phyloP scores from a whole-genome alignment of 2,797 vertebrate species.

The Rhynchotus rufescens region DNA sequence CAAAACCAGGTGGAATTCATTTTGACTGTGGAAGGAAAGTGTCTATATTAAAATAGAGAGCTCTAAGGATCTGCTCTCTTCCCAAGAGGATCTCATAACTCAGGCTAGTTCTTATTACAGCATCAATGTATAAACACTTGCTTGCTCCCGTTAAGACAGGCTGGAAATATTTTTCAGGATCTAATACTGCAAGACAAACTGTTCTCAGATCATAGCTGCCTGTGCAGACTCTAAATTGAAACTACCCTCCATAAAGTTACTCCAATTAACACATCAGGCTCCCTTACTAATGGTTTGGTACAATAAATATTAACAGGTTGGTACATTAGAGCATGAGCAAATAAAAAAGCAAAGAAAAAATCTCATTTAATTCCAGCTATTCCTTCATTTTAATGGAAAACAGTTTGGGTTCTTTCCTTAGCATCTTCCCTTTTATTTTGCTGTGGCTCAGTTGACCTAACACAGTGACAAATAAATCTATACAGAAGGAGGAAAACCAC shows the following conservation, averaged over 20 bases:
- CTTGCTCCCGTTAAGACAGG: conserved; percentile 19
- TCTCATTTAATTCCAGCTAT: background rate
- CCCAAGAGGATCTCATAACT: conserved; percentile 32
- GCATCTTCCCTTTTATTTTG: background rate
- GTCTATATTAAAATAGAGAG: conserved; percentile 31
- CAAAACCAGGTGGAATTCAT: background rate
- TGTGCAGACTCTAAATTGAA: background rate
- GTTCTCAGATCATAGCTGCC: background rate
- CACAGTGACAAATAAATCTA: background rate
- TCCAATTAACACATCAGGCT: background rate
- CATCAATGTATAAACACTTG: conserved; percentile 24
- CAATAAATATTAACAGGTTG: background rate
- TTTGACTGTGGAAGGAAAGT: background rate
- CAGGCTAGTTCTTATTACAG: conserved; percentile 27
- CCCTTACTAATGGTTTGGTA: background rate
- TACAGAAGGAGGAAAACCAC: background rate
- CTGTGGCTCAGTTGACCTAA: background rate
- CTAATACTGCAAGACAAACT: background rate
- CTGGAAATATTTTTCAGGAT: conserved; percentile 30
- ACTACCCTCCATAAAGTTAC: background rate
- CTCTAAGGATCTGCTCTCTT: conserved; percentile 21
- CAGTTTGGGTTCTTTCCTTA: background rate
- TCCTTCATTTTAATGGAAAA: background rate
- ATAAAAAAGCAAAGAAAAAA: background rate
- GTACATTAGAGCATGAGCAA: background rate